Conservation (phyloP, 2,797 vertebrate species). For the Pteropus rufus region DNA sequence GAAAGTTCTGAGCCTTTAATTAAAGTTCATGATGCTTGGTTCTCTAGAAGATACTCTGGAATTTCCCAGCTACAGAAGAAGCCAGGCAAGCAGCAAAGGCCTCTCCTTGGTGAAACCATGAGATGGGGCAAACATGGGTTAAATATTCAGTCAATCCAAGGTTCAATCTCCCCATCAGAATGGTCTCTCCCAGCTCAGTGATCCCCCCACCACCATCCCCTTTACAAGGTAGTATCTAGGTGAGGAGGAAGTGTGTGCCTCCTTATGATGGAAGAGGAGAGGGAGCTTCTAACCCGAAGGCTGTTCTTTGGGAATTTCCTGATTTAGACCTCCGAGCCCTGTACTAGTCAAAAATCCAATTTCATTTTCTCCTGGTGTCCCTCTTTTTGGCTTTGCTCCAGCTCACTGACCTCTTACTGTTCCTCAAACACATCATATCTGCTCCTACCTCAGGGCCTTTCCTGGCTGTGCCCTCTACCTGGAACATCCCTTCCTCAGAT, state of each 20-base stretch:
- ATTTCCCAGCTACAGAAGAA: not conserved
- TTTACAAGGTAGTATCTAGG: not conserved
- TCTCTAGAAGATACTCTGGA: slow-evolving; percentile 6
- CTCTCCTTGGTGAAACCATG: not conserved
- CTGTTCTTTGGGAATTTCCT: not conserved
- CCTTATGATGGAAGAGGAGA: not conserved
- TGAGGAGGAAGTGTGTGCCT: not conserved
- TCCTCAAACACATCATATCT: not conserved
- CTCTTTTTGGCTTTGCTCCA: not conserved
- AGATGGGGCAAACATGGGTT: not conserved
- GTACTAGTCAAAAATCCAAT: not conserved
- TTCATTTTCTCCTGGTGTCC: not conserved
- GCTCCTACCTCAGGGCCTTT: not conserved
- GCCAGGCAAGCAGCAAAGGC: not conserved
- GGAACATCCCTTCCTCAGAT: not conserved
- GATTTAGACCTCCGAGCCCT: not conserved
- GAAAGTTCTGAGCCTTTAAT: slow-evolving; percentile 2
- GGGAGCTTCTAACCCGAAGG: not conserved
- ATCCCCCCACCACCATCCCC: not conserved
- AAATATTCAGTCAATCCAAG: not conserved
- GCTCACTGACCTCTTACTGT: not conserved
- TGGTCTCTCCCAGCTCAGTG: not conserved
- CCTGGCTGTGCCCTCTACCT: not conserved
- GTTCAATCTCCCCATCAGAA: not conserved
- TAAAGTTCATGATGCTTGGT: not conserved